phyloP scores from a whole-genome alignment of 2,113 vertebrate species.

The Hippopotamus amphibius region DNA sequence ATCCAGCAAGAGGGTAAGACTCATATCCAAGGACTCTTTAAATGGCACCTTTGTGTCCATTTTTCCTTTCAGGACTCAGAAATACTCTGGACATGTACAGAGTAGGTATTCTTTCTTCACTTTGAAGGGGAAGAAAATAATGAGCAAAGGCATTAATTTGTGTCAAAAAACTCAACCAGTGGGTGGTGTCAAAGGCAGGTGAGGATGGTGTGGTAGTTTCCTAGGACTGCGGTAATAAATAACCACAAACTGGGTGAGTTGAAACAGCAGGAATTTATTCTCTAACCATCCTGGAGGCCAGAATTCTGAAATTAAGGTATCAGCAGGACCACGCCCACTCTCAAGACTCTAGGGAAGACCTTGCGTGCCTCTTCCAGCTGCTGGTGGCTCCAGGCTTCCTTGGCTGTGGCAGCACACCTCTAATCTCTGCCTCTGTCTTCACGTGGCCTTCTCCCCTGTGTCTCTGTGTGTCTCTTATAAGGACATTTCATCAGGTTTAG shows the following conservation, averaged over 20 bases:
- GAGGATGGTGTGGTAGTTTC: neutral
- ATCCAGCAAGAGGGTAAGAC: neutral
- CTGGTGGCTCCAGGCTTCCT: neutral
- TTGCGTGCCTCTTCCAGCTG: neutral
- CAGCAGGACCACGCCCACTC: neutral
- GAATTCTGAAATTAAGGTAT: neutral
- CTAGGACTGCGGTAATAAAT: neutral
- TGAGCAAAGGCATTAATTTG: neutral
- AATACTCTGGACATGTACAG: neutral
- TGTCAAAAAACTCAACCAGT: neutral
- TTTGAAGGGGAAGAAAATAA: slow-evolving; percentile 6
- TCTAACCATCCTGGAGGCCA: neutral
- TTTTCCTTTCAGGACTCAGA: neutral
- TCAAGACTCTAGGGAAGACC: neutral
- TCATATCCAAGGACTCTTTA: neutral
- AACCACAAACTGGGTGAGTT: neutral
- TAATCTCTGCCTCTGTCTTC: neutral
- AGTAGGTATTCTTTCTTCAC: neutral
- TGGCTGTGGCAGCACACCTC: neutral
- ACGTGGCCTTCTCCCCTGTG: neutral
- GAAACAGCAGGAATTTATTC: neutral
- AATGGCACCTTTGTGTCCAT: neutral
- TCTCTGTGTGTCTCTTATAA: neutral
- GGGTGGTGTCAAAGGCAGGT: neutral
- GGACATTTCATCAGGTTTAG: neutral